A percentile compares a stretch with the other conserved stretches of the same genome.
Conservation (phyloP, 64 coral and sea anemone species). For the Anthopleura sola region DNA sequence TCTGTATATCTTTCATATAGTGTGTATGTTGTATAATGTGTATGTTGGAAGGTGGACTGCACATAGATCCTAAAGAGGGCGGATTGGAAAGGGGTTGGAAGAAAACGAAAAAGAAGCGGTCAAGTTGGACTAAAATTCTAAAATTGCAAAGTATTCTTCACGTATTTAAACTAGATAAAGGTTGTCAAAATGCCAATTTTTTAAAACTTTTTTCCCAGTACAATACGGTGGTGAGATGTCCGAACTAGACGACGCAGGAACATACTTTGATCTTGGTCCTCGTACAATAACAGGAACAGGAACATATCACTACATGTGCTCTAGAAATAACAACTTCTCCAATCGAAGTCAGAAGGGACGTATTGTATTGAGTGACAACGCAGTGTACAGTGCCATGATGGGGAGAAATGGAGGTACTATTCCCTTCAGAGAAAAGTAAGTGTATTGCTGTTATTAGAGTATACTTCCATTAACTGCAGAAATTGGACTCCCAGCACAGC, state of each 20-base stretch:
- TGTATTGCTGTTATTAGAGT: background rate
- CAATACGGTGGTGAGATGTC: constrained; percentile 99
- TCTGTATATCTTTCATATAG: background rate
- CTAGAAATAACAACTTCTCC: constrained; percentile 98
- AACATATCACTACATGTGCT: constrained; percentile 89
- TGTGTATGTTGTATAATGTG: no score
- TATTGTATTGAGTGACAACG: constrained; percentile 59
- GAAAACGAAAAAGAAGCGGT: no score
- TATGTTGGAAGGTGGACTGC: no score
- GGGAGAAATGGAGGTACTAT: constrained; percentile 70
- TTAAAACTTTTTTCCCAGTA: background rate
- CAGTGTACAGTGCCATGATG: constrained; percentile 44
- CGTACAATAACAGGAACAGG: constrained; percentile 79
- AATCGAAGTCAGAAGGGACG: constrained; percentile 92
- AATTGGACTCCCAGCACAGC: no score
- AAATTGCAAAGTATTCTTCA: no score
- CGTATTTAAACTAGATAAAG: no score
- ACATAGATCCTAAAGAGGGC: no score
- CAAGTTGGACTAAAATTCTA: no score
- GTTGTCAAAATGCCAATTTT: no score
- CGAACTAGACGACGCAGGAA: constrained; percentile 93
- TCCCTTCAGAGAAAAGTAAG: constrained; percentile 70
- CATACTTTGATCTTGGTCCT: constrained; percentile 90
- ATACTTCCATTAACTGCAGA: no score
- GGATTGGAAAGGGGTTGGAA: no score